Base-by-base conservation (phyloP, 2,797 vertebrate genomes). In the Hyperoplus immaculatus region DNA sequence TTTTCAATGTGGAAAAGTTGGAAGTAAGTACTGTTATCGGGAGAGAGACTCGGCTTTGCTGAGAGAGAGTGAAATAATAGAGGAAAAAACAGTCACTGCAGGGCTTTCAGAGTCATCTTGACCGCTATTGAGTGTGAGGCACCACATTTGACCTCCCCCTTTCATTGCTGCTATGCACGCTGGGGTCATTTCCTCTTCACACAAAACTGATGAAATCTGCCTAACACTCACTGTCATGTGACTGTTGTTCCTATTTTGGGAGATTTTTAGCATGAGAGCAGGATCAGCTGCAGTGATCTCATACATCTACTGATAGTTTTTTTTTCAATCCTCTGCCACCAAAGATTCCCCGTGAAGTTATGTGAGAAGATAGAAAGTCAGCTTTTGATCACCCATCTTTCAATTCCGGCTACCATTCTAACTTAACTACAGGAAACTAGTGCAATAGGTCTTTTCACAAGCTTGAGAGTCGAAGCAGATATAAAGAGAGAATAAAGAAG, bases 351-450 rank as follows among this genome's bases (percentile, higher is more conserved):
- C 11, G 62, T 78, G 72, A 82, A 79, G 42, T 71, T 63, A 49
- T 39, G 42, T 8, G 36, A 71, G 62, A 69, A 64, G 69, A 86
- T 16, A 39, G 75, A 80, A 80, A 41, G 72, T 41, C 65, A 57
- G 73, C 36, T 71, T 66, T 51, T 62, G 38, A 81, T 71, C 16
- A 3, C 5, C 81, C 83, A 88, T 84, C 82, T 90, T 87, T 85
- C 72, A 75, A 80, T 80, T 74, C 59, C 49, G 9, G 42, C 80
- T 78, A 60, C 71, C 29, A 36, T 76, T 29, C 29, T 29, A 29
- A 29, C 29, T 29, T 29, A 29, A 29, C 29, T 29, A 29, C 29
- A 29, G 29, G 29, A 29, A 29, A 29, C 29, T 29, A 29, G 29
- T 29, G 29, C 29, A 29, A 29, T 29, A 29, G 29, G 29, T 29